Conservation (phyloP, 2,797 vertebrate species). For the Zalophus californianus region DNA sequence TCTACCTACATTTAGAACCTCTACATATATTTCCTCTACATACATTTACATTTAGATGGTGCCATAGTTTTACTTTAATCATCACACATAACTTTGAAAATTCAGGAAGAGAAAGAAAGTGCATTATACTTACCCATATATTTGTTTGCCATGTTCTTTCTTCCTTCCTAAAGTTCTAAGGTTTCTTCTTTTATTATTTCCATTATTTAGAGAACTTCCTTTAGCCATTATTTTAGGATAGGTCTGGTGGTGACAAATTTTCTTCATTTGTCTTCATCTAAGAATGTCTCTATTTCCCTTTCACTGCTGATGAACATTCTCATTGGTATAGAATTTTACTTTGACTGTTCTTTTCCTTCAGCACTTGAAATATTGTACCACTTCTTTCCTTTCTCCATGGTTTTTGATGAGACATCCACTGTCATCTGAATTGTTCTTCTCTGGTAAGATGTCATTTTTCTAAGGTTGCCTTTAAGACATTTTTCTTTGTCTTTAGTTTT, state of each 20-base stretch:
- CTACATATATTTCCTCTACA: not conserved
- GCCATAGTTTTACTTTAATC: not conserved
- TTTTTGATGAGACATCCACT: slow-evolving; percentile 1
- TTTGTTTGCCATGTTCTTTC: slow-evolving; percentile 19
- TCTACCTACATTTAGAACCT: not conserved
- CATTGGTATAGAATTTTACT: not conserved
- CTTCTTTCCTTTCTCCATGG: not conserved
- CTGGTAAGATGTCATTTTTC: not conserved
- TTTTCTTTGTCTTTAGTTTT: slow-evolving; percentile 36
- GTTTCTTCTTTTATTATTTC: not conserved
- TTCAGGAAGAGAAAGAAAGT: not conserved
- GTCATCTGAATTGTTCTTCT: not conserved
- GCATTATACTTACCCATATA: not conserved
- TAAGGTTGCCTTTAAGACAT: not conserved
- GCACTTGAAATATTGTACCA: not conserved
- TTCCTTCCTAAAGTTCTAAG: not conserved
- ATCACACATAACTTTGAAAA: not conserved
- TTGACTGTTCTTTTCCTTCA: not conserved
- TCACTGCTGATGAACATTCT: not conserved
- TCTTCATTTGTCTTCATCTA: not conserved
- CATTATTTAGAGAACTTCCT: slow-evolving; percentile 16
- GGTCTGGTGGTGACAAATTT: not conserved
- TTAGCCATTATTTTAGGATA: not conserved
- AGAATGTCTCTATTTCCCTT: slow-evolving; percentile 23
- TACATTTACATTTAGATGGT: not conserved